Base-by-base conservation (phyloP, 1,140 invertebrate species). In the Orius laevigatus region DNA sequence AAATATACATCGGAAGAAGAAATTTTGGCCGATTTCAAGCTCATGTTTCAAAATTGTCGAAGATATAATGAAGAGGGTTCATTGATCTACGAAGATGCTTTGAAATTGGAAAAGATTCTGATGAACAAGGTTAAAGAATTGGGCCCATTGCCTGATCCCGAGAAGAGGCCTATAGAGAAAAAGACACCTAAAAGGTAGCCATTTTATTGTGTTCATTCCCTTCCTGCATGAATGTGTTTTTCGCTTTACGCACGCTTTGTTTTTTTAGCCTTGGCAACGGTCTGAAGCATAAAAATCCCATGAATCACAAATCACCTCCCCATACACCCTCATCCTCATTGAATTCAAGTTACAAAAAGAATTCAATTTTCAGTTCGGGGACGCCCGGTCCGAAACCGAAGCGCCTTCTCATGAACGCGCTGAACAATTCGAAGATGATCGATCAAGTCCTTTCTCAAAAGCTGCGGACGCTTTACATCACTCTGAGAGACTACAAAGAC, bases 11-110 rank as follows among this genome's bases (percentile, higher is more conserved):
- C 57, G 49, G 76, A 81, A 58, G 71, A 72, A 36, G 72, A 76
- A 58, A 63, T 84, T 39, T 65, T 83, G 42, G 67, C 67, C 46
- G 81, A 84, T 64, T 78, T 84, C 58, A 74, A 77, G 51, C 67
- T 91, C 11, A 95, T 98, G 91, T 96, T 97, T 65, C 78, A 78
- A 44, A 97, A 97, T 66, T 96, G 92, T 59, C 78, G 89, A 0
- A 81, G 87, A 57, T 97, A 92, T 62, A 98, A 98, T 63, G 92
- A 96, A 66, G 91, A 95, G 66, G 81, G 84, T 19, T 95, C 91
- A 0, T 76, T 83, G 56, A 93, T 97, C 57, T 94, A 92, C 58
- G 84, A 92, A 59, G 92, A 97, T 70, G 90, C 92, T 1, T 86
- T 83, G 60, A 76, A 79, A 20, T 65, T 97, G 18, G 90, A 96